Base-by-base conservation (phyloP, 2,797 vertebrate species). In the Lacerta agilis region DNA sequence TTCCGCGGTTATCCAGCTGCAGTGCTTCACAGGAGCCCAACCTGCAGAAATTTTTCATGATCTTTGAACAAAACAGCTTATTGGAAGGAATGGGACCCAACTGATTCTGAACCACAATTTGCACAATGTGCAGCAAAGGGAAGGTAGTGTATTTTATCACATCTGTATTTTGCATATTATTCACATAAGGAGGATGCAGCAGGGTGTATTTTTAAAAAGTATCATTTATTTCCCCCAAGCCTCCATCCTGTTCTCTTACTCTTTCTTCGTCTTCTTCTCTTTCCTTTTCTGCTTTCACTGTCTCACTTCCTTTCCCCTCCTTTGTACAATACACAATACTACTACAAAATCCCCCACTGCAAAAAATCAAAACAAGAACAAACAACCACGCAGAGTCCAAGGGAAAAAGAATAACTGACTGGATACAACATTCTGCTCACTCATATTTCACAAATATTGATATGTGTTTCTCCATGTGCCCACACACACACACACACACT, bases 11-110 rank as follows among this genome's bases (percentile, higher is more conserved):
- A 79, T 85, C 67, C 72, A 79, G 72, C 83, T 88, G 82, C 69
- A 88, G 55, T 80, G 41, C 83, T 85, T 85, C 77, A 81, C n/a
- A 80, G 82, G 82, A 75, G 69, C 76, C n/a, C 82, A 85, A 15
- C 36, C 27, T 66, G 45, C 67, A 64, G 36, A 88, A 45, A 88
- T 85, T 27, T 67, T 84, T 84, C 77, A 79, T 66, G 67, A 71
- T 79, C 27, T n/a, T 20, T 73, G n/a, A 61, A 43, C 72, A 79
- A 33, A 73, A 18, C 61, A 85, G 29, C 49, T 23, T 88, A 45
- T 11, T 61, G 55, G 36, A 79, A 89, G 17, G 58, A 61, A 85
- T 25, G n/a, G n/a, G 55, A 43, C 69, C 83, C 75, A n/a, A 66
- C 20, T 66, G 55, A 75, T 89, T 73, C 41, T 81, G n/a, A 88